These are phyloP conservation scores for Meliscaeva auricollis DNA, from an alignment of 2,888 invertebrate species.

Conservation along the genomic window DNA sequence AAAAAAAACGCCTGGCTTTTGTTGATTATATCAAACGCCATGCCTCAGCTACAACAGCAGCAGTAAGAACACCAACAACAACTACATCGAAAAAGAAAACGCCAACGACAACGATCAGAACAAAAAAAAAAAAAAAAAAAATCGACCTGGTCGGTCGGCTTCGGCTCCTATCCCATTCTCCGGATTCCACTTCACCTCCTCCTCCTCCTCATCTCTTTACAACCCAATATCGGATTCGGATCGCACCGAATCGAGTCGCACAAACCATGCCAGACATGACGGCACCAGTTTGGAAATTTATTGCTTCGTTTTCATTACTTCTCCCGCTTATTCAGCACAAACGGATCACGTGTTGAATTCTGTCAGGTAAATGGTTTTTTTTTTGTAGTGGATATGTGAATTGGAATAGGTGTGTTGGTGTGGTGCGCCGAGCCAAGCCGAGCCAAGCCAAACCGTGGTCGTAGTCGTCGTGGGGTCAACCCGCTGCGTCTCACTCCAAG, in stretches of 20 bases:
- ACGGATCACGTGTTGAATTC: conserved; percentile 76
- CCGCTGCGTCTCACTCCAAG: conserved; percentile 59
- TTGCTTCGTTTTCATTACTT: conserved; percentile 75
- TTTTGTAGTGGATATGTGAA: conserved; percentile 21
- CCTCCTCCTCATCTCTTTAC: background rate
- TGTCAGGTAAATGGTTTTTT: conserved; percentile 68
- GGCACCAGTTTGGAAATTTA: conserved; percentile 78
- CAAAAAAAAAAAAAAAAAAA: conserved; percentile 32
- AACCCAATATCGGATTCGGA: conserved; percentile 59
- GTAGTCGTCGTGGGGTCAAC: conserved; percentile 48
- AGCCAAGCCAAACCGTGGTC: background rate
- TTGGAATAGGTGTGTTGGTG: conserved; percentile 44
- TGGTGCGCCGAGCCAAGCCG: background rate
- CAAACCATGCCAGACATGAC: conserved; percentile 77
- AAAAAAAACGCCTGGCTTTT: conserved; percentile 69
- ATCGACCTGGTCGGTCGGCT: conserved; percentile 28
- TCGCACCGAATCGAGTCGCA: conserved; percentile 72
- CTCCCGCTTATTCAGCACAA: conserved; percentile 76
- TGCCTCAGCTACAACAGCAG: conserved; percentile 47
- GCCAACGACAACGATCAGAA: conserved; percentile 72
- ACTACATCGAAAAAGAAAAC: conserved; percentile 51
- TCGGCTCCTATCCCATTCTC: background rate
- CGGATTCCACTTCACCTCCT: conserved; percentile 27
- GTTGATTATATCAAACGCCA: conserved; percentile 76
- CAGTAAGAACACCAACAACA: conserved; percentile 27